Base-by-base conservation (phyloP, 2,888 invertebrate genomes). In the Eugnorisma glareosa region DNA sequence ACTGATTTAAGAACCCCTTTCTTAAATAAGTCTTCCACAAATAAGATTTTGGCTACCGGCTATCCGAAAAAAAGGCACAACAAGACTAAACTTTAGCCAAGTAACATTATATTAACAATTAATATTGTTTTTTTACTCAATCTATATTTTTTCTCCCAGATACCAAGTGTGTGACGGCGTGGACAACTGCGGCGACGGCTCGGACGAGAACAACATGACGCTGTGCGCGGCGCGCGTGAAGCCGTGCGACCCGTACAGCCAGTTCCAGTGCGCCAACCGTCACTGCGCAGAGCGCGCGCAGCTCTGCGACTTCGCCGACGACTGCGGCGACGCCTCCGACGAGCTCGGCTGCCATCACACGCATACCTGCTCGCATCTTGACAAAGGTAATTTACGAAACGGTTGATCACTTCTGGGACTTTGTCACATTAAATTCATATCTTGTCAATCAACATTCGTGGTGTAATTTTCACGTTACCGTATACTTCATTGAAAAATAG, bases 151-250 rank as follows among this genome's bases (percentile, higher is more conserved):
- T 43, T 8, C 28, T 43, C 8, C 0, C 86, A 97, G 97, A 77
- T 98, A 98, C 91, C 98, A 98, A 91, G 97, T 99, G 15, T 99
- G 99, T 94, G 99, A 99, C 94, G 98, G 98, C 48, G 97, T 98
- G 31, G 98, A 99, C 94, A 99, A 99, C 94, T 99, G 99, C 94
- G 98, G 99, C 57, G 99, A 99, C 94, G 99, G 99, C 15, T 98
- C 98, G 0, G 99, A 99, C 94, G 99, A 99, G 95, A 99, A 99
- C 94, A 99, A 99, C 94, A 98, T 99, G 97, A 99, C 99, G 0
- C 95, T 99, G 75, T 99, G 99, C 92, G 97, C 98, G 2, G 97
- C 97, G n/a, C 97, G 98, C 82, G 97, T 97, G 71, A 97, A 98
- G 87, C 98, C 98, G 0, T 98, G 98, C 93, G 98, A 98, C 90